Evolutionary conservation across 2,888 invertebrate species (phyloP).

Genomic region (Tenthredo amoena): DNA sequence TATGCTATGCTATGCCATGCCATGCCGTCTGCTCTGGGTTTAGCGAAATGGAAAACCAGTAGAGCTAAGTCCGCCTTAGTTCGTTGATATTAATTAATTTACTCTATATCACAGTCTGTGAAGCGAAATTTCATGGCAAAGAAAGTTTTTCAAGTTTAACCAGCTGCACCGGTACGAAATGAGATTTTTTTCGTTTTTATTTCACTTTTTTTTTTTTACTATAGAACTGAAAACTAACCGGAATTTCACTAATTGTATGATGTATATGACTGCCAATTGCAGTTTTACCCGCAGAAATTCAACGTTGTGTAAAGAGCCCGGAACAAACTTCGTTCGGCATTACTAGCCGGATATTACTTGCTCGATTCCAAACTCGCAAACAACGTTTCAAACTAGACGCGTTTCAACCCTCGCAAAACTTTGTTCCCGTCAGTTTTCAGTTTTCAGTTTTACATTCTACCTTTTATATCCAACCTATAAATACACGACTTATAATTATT

Average conservation of each 20-base stretch:
- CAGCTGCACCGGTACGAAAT: neutral
- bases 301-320: slow-evolving; percentile 5
- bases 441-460: neutral
- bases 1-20: neutral
- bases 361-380: slow-evolving; percentile 23
- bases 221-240: neutral
- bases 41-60: slow-evolving; percentile 19
- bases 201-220: neutral
- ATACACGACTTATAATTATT: neutral
- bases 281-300: slow-evolving; percentile 6
- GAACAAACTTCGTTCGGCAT: slow-evolving; percentile 22
- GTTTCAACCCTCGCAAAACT: slow-evolving; percentile 17
- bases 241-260: neutral
- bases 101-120: neutral
- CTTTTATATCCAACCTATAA: neutral
- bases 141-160: neutral
- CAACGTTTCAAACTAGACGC: slow-evolving; percentile 30
- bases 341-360: slow-evolving; percentile 39
- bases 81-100: neutral
- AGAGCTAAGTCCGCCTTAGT: neutral
- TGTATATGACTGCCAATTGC: slow-evolving; percentile 20
- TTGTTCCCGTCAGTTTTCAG: slow-evolving; percentile 10
- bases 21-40: neutral
- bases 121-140: neutral
- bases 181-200: neutral